Base-by-base conservation (phyloP, 2,113 vertebrate genomes). In the Arothron firmamentum region DNA sequence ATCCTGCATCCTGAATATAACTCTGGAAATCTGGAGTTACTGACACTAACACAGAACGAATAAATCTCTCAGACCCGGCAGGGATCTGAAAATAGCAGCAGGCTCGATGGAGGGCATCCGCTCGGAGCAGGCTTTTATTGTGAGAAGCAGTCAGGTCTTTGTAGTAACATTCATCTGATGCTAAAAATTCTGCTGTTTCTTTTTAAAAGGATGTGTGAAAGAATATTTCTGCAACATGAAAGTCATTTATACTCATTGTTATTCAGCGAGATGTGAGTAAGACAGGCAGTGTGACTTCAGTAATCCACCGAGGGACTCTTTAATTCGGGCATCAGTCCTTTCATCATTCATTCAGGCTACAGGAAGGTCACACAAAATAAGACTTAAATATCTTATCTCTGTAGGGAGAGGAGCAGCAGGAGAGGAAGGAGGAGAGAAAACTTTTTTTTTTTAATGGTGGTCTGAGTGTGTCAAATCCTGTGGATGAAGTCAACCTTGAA, bases 11-110 rank as follows among this genome's bases (percentile, higher is more conserved):
- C 34, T 38, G 9, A 38, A 38, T 38, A 11, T 38, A 8, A 38
- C 34, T 12, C 34, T 38, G 34, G 16, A 45, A 45, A 45, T 45
- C 15, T 45, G 43, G 51, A 47, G 20, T 50, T 41, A 60, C 71
- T 16, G 34, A 38, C 34, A 38, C 34, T 12, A 38, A 11, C 8
- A 38, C 1, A 74, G 49, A n/a, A 53, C 20, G n/a, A 48, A 52
- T 51, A 15, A 43, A 48, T 62, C 46, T 7, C 41, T 70, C 23
- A 69, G 34, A 38, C 34, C 34, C 10, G 34, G 34, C 19, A 31
- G 51, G 6, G 52, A 52, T 74, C 66, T 76, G 65, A 74, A 70
- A 79, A 67, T 70, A 75, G 65, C 74, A 52, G 46, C 48, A 53
- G 28, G 50, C 50, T 38, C 62, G 48, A 53, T 23, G 46, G 55